Conservation (phyloP, 2,113 vertebrate genomes). For the Ivindomyrus marchei region DNA sequence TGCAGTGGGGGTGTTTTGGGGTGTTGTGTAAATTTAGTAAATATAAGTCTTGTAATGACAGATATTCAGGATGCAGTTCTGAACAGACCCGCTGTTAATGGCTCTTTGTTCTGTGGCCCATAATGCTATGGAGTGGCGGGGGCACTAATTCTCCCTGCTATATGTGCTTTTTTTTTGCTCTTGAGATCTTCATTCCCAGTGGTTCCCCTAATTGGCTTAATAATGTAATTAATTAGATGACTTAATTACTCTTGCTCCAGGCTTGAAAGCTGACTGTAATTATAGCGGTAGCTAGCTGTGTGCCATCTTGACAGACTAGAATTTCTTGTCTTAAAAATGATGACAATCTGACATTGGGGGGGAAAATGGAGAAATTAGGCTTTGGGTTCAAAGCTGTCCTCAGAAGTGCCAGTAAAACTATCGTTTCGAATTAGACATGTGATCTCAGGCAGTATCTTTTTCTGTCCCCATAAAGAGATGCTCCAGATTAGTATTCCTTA, state of each 20-base stretch:
- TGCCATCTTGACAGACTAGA: neutral
- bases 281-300: neutral
- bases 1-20: neutral
- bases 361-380: neutral
- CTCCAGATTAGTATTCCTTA: neutral
- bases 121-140: neutral
- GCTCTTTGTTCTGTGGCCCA: neutral
- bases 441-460: neutral
- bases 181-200: slow-evolving; percentile 1
- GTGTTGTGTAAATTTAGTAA: neutral
- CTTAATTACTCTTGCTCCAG: neutral
- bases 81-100: neutral
- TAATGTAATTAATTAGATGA: slow-evolving; percentile 1
- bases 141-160: neutral
- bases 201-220: neutral
- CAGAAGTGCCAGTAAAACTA: neutral
- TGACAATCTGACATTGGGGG: neutral
- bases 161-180: neutral
- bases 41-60: neutral
- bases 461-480: neutral
- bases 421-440: neutral
- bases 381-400: neutral
- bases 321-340: neutral
- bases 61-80: neutral
- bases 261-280: neutral